These are phyloP conservation scores for Epistrophe grossulariae DNA, from an alignment of 2,888 invertebrate genomes.

Conservation along the genomic window DNA sequence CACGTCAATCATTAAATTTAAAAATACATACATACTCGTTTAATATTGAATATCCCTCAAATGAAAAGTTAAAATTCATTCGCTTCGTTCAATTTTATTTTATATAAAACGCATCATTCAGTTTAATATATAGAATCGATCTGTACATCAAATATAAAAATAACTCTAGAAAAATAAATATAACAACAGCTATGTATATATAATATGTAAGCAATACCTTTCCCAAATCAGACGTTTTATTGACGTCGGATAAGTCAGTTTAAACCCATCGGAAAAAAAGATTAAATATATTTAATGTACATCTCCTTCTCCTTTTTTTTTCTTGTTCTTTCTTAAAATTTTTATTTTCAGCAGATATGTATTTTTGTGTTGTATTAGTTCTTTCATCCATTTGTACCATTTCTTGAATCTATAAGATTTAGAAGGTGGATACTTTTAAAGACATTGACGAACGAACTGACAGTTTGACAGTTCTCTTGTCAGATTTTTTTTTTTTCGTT, in stretches of 20 bases:
- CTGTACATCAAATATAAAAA: neutral
- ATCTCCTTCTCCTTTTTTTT: neutral
- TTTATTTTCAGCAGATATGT: constrained; percentile 1
- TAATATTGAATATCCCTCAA: neutral
- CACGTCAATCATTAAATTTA: neutral
- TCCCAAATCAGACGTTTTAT: constrained; percentile 65
- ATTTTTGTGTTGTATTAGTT: neutral
- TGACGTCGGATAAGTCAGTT: constrained; percentile 55
- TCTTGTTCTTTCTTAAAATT: neutral
- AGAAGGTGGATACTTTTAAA: neutral
- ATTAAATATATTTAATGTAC: neutral
- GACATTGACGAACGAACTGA: constrained; percentile 52
- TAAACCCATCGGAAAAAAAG: neutral
- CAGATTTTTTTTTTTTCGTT: constrained; percentile 30
- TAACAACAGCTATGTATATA: neutral
- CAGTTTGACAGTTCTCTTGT: constrained; percentile 56
- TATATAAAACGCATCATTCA: neutral
- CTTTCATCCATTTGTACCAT: neutral
- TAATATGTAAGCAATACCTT: constrained; percentile 16
- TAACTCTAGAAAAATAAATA: neutral
- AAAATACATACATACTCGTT: neutral
- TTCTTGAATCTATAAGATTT: neutral
- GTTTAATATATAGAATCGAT: neutral
- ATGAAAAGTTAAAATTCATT: neutral
- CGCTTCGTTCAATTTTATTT: neutral